Conservation (phyloP, 2,113 vertebrate genomes). For the Patagioenas fasciata region DNA sequence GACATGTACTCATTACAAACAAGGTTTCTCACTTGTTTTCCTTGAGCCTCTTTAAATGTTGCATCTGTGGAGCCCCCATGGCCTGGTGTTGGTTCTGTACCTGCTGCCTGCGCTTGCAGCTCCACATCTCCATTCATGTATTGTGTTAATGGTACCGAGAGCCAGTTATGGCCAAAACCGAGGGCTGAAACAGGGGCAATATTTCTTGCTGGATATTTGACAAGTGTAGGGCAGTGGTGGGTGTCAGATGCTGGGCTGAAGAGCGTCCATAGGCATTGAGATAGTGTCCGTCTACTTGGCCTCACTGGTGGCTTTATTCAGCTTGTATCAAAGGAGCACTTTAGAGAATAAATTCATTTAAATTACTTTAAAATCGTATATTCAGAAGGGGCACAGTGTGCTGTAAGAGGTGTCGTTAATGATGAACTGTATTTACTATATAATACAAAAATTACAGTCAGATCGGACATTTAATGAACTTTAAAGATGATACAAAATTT, state of each 20-base stretch:
- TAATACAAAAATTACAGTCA: neutral
- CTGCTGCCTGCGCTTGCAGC: neutral
- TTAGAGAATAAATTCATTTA: neutral
- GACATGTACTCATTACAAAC: neutral
- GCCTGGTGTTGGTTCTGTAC: neutral
- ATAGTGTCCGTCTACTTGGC: fast-evolving
- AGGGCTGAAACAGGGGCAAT: neutral
- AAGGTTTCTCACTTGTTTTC: neutral
- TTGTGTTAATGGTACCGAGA: neutral
- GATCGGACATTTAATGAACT: neutral
- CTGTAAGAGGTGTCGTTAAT: neutral
- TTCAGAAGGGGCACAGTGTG: neutral
- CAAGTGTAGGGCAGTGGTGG: neutral
- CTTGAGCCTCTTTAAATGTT: neutral
- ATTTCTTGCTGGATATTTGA: neutral
- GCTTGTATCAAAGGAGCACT: neutral
- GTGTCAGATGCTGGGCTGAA: neutral
- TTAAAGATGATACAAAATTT: neutral
- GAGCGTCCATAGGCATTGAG: neutral
- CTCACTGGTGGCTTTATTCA: neutral
- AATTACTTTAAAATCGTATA: neutral
- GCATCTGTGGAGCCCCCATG: neutral
- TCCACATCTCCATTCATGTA: fast-evolving
- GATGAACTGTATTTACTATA: neutral
- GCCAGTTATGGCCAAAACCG: neutral